Base-by-base conservation (phyloP, 2,113 vertebrate genomes). In the Nibea albiflora region DNA sequence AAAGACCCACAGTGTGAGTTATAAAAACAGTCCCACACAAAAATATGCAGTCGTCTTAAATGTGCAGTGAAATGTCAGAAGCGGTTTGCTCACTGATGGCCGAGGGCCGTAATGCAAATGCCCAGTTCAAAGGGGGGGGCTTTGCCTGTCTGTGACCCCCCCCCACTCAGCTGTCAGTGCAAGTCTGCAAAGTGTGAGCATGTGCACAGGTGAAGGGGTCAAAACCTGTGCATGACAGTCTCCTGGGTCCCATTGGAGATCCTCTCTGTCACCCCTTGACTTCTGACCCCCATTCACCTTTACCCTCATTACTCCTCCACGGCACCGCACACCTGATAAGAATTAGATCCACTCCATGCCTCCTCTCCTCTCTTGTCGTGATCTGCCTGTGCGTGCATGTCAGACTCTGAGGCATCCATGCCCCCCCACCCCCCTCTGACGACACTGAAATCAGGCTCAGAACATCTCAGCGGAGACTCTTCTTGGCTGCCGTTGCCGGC, bases 1-100 rank as follows among this genome's bases (percentile, higher is more conserved):
- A 95, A 90, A 97, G 97, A 87, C 98, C 98, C 80, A 98, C 96
- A 76, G 97, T 99, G 98, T 99, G 94, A 98, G 98, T 97, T 88
- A 83, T 68, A 85, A 73, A 89, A 87, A 93, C 85, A 85, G 67
- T 86, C 76, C 66, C 44, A 60, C 78, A 54, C 50, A 53, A 75
- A 87, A 88, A 85, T 81, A 88, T 85, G 78, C 71, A 64, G 73
- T 84, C 69, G 62, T 82, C 84, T 75, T 85, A 74, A 57, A 88
- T 85, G 88, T 88, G 84, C 86, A 86, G 81, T 77, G 77, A 87
- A 61, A 85, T 83, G 88, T 85, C 85, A 86, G 77, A 66, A 84
- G 46, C 16, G 50, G 76, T 90, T 86, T 81, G 78, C 24, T 19
- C 78, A 63, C 19, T 11, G n/a, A 7, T 67, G 83, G 66, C 76